Evolutionary conservation across 2,113 vertebrate species (phyloP).

Genomic region (Sporophila hypoxantha): DNA sequence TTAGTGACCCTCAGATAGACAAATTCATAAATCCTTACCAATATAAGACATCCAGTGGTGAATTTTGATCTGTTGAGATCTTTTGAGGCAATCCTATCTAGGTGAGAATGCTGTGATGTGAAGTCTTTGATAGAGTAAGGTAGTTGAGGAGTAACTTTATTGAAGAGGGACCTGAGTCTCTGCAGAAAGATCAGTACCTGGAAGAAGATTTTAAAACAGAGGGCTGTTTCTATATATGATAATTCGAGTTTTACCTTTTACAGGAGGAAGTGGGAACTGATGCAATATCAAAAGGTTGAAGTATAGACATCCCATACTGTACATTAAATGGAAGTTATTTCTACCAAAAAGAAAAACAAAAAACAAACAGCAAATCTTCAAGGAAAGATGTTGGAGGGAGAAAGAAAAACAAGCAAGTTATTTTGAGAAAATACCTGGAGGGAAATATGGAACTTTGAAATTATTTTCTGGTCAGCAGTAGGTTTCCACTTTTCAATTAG

Average conservation of each 20-base stretch:
- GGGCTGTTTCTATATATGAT: not conserved
- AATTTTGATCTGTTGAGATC: not conserved
- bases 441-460: not conserved
- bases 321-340: not conserved
- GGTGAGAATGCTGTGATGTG: not conserved
- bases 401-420: not conserved
- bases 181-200: not conserved
- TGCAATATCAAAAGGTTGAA: not conserved
- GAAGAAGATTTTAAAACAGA: not conserved
- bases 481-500: not conserved
- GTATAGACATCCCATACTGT: not conserved
- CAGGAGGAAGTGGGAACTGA: not conserved
- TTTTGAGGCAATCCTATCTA: not conserved
- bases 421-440: not conserved
- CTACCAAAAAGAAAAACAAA: not conserved
- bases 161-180: not conserved
- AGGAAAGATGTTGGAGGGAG: accelerated
- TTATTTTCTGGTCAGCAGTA: not conserved
- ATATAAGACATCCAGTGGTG: not conserved
- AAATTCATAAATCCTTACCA: not conserved
- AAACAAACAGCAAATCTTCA: accelerated
- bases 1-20: not conserved
- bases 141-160: not conserved
- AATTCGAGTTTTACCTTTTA: not conserved
- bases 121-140: not conserved